phyloP scores from a whole-genome alignment of 2,797 vertebrate genomes.

The Aplochiton taeniatus region DNA sequence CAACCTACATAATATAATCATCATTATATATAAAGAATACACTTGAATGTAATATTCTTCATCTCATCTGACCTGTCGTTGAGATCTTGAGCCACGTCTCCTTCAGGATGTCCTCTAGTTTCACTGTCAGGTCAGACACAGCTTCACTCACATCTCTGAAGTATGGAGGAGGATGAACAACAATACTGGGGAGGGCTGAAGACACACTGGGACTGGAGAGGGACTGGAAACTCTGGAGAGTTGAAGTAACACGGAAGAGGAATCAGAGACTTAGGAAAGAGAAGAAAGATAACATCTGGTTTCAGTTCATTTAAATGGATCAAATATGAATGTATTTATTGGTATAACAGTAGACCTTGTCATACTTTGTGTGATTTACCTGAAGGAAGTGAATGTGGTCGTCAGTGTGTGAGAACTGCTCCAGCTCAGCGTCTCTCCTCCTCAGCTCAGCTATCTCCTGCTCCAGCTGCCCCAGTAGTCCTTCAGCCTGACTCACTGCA shows the following conservation, averaged over 20 bases:
- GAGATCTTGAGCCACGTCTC: constrained; percentile 29
- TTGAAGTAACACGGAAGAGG: too few species aligned
- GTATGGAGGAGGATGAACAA: background rate
- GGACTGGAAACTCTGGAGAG: constrained; percentile 11
- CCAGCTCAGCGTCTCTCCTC: constrained; percentile 37
- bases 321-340: too few species aligned
- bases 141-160: constrained; percentile 15
- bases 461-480: constrained; percentile 25
- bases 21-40: too few species aligned
- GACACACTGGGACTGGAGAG: constrained; percentile 1
- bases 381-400: constrained; percentile 19
- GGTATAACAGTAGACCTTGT: too few species aligned
- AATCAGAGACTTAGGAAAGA: too few species aligned
- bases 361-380: background rate
- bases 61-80: too few species aligned
- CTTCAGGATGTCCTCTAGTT: background rate
- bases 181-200: background rate
- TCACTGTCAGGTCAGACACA: constrained; percentile 23
- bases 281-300: too few species aligned
- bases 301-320: too few species aligned
- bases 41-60: too few species aligned
- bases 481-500: constrained; percentile 21
- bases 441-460: constrained; percentile 41
- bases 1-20: too few species aligned
- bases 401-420: constrained; percentile 32